phyloP scores from a whole-genome alignment of 2,888 invertebrate species.

The Phlogophora meticulosa region DNA sequence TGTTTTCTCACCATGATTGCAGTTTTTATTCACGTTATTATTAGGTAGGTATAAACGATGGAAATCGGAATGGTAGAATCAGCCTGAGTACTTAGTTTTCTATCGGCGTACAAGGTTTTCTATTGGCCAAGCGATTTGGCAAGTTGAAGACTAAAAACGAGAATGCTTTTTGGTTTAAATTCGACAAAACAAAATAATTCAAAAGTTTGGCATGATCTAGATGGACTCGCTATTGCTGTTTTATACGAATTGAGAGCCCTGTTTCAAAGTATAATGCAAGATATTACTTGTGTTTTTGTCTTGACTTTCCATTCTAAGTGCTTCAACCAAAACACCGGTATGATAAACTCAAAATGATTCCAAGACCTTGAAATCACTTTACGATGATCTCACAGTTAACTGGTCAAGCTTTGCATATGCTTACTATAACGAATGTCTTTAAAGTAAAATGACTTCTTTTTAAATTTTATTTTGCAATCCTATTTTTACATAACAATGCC shows the following conservation, averaged over 20 bases:
- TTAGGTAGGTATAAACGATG: not conserved
- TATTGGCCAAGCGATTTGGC: not conserved
- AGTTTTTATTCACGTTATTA: slow-evolving; percentile 20
- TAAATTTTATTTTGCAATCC: not conserved
- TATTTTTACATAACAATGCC: not conserved
- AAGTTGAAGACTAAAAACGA: slow-evolving; percentile 15
- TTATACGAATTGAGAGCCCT: not conserved
- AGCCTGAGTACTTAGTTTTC: slow-evolving; percentile 5
- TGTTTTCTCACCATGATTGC: slow-evolving; percentile 31
- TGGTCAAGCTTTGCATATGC: not conserved
- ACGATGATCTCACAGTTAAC: not conserved
- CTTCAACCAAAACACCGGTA: not conserved
- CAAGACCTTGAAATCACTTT: too few relatives aligned
- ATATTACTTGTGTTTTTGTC: too few relatives aligned
- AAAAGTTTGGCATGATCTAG: slow-evolving; percentile 14
- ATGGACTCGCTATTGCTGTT: not conserved
- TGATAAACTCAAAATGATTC: not conserved
- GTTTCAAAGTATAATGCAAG: not conserved
- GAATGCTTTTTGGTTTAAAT: not conserved
- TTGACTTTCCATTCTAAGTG: not conserved
- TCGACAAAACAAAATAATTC: not conserved
- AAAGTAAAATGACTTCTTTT: too few relatives aligned
- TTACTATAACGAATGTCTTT: too few relatives aligned
- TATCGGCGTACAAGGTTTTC: not conserved
- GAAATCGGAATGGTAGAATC: slow-evolving; percentile 17